Evolutionary conservation across 2,888 invertebrate species (phyloP).

Genomic region (Pomacea canaliculata): DNA sequence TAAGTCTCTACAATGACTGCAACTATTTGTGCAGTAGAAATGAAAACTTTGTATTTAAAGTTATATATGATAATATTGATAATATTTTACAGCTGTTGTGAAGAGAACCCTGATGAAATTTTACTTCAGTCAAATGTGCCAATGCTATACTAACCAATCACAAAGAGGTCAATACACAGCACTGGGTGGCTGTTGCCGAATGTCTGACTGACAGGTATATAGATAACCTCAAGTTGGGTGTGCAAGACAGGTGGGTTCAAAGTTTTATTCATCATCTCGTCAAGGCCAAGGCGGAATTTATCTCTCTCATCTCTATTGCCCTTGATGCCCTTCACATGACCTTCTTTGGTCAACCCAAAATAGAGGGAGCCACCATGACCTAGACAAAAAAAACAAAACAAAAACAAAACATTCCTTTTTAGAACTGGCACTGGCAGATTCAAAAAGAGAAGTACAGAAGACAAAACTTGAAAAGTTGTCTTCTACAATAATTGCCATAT

Average conservation of each 20-base stretch:
- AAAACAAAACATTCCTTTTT: background rate
- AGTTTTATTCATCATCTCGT: slow-evolving; percentile 40
- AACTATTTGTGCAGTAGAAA: no score
- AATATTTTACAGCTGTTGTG: no score
- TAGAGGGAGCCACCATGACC: slow-evolving; percentile 40
- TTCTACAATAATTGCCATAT: no score
- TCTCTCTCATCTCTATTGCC: slow-evolving; percentile 45
- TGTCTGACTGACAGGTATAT: slow-evolving; percentile 37
- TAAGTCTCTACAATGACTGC: no score
- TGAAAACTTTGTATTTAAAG: no score
- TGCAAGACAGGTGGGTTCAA: slow-evolving; percentile 41
- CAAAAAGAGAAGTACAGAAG: no score
- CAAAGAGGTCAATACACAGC: slow-evolving; percentile 38
- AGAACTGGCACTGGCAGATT: no score
- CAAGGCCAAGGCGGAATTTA: slow-evolving; percentile 45
- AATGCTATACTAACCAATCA: slow-evolving; percentile 39
- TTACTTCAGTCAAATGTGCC: no score
- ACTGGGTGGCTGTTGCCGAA: slow-evolving; percentile 2
- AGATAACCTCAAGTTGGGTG: slow-evolving; percentile 40
- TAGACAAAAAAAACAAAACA: background rate
- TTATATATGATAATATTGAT: no score
- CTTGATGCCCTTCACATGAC: slow-evolving; percentile 41
- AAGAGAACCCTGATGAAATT: no score
- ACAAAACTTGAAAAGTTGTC: no score
- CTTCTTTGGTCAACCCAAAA: slow-evolving; percentile 43